phyloP scores from a whole-genome alignment of 2,113 vertebrate genomes.

The Eira barbara region DNA sequence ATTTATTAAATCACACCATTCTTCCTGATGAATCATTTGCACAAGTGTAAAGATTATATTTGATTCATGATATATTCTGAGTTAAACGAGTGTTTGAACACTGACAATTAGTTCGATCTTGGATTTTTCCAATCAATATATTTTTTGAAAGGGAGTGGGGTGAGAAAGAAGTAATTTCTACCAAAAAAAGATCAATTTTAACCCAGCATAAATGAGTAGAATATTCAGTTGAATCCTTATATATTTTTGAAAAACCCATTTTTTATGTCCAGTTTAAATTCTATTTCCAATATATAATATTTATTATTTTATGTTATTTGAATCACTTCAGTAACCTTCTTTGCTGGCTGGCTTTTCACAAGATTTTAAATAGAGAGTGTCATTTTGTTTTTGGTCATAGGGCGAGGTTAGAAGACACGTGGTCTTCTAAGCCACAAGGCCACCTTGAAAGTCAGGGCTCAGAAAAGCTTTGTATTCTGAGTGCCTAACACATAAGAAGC shows the following conservation, averaged over 20 bases:
- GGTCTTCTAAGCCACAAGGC: background rate
- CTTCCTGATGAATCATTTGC: background rate
- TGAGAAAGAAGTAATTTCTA: background rate
- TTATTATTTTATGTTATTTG: background rate
- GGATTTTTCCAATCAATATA: background rate
- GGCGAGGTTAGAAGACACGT: accelerated
- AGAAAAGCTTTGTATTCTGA: background rate
- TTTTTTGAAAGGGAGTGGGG: background rate
- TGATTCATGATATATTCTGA: background rate
- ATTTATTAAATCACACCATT: background rate
- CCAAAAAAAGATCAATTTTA: background rate
- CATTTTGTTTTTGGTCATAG: background rate
- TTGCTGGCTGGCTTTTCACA: background rate
- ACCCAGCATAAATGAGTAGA: background rate
- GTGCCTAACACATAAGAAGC: background rate
- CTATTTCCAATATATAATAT: background rate
- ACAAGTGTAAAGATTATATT: background rate
- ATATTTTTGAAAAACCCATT: background rate
- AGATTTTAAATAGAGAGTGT: accelerated
- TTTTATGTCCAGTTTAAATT: background rate
- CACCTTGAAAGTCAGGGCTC: background rate
- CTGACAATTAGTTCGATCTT: background rate
- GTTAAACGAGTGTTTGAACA: background rate
- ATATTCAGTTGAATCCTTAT: background rate
- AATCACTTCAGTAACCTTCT: background rate